Evolutionary conservation across 2,888 invertebrate species (phyloP).

Genomic region (Smittia sp.): DNA sequence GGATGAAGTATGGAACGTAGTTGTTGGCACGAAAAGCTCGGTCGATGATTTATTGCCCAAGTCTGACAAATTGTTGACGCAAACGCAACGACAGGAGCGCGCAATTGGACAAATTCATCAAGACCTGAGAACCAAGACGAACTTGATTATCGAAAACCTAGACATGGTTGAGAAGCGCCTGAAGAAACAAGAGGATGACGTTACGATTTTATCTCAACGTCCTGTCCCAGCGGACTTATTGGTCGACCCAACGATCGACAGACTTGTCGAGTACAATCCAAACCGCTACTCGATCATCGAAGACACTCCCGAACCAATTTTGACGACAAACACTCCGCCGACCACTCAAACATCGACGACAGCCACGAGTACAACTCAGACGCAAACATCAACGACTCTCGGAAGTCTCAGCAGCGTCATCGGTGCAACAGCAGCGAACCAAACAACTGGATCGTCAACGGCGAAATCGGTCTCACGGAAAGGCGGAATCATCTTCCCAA

Average conservation of each 20-base stretch:
- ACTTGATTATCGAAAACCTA: constrained; percentile 81
- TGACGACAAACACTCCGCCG: constrained; percentile 44
- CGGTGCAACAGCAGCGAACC: constrained; percentile 44
- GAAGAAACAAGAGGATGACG: constrained; percentile 82
- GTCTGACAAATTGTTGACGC: constrained; percentile 79
- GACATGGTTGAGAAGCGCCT: constrained; percentile 80
- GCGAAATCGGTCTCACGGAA: constrained; percentile 60
- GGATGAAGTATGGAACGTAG: constrained; percentile 89
- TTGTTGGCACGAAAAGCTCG: constrained; percentile 80
- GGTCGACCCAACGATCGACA: constrained; percentile 73
- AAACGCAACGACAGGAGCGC: constrained; percentile 81
- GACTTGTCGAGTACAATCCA: constrained; percentile 74
- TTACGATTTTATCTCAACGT: constrained; percentile 71
- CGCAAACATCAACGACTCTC: constrained; percentile 43
- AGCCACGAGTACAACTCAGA: constrained; percentile 47
- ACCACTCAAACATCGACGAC: constrained; percentile 45
- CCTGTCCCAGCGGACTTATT: constrained; percentile 73
- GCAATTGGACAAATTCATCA: constrained; percentile 84
- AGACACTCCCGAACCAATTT: constrained; percentile 49
- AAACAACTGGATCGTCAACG: constrained; percentile 45
- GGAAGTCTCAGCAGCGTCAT: constrained; percentile 44
- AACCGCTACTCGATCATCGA: constrained; percentile 55
- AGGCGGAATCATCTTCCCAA: constrained; percentile 85
- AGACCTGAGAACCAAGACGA: constrained; percentile 76
- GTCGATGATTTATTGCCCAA: constrained; percentile 83